Conservation (phyloP, 2,113 vertebrate species). For the Myrmophylax atrothorax region DNA sequence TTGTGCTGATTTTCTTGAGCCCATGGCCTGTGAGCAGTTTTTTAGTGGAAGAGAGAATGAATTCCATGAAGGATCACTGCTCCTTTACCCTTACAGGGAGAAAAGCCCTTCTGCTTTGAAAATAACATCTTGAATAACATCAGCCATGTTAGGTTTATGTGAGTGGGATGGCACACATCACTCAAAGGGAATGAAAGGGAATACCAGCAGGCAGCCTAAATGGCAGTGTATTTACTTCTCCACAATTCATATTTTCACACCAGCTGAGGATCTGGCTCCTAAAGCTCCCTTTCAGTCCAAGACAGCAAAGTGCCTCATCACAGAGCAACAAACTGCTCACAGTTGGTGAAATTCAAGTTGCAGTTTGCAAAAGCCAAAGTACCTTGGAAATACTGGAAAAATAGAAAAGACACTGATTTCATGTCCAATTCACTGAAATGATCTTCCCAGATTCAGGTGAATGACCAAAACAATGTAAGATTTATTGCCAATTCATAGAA, state of each 20-base stretch:
- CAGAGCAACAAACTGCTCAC: slow-evolving; percentile 38
- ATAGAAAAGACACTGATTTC: neutral
- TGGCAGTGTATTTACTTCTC: slow-evolving; percentile 26
- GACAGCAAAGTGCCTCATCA: slow-evolving; percentile 46
- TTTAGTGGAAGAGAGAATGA: neutral
- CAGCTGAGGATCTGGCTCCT: slow-evolving; percentile 58
- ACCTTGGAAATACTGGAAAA: neutral
- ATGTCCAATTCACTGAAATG: neutral
- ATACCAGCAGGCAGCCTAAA: slow-evolving; percentile 40
- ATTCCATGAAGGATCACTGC: neutral
- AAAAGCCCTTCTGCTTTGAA: neutral
- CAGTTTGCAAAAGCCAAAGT: slow-evolving; percentile 15
- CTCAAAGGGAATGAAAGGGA: slow-evolving; percentile 6
- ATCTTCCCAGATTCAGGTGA: neutral
- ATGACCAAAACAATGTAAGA: neutral
- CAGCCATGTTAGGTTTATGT: neutral
- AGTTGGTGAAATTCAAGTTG: slow-evolving; percentile 32
- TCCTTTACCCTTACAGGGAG: neutral
- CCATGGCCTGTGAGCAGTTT: neutral
- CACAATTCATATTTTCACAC: slow-evolving; percentile 37
- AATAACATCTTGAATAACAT: neutral
- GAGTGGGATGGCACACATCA: neutral
- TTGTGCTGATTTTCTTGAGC: neutral
- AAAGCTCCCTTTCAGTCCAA: slow-evolving; percentile 35
- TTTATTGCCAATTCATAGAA: neutral